phyloP scores from a whole-genome alignment of 2,888 invertebrate species.

The Pyrgus malvae region DNA sequence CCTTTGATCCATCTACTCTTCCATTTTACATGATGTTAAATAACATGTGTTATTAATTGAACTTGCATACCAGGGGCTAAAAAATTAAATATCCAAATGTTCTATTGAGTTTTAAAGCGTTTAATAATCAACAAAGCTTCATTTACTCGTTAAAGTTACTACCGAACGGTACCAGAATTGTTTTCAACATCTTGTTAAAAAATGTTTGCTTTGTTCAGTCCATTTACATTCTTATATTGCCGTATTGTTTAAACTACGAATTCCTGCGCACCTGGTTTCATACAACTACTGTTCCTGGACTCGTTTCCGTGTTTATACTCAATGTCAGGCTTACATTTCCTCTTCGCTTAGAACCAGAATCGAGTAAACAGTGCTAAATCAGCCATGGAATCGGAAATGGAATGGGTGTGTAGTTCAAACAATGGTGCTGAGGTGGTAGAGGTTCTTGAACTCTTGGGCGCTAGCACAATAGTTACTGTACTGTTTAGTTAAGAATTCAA shows the following conservation, averaged over 20 bases:
- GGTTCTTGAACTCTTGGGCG: slow-evolving; percentile 38
- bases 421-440: slow-evolving; percentile 31
- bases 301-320: slow-evolving; percentile 37
- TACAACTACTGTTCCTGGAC: slow-evolving; percentile 40
- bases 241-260: slow-evolving; percentile 60
- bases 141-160: slow-evolving; percentile 28
- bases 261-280: slow-evolving; percentile 50
- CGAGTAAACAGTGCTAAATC: slow-evolving; percentile 47
- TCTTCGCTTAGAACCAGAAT: slow-evolving; percentile 43
- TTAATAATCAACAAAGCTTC: slow-evolving; percentile 2
- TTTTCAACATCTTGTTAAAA: slow-evolving; percentile 36
- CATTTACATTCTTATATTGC: slow-evolving; percentile 41
- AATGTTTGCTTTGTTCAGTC: slow-evolving; percentile 38
- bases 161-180: slow-evolving; percentile 43
- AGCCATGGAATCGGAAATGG: slow-evolving; percentile 44
- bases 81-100: no score
- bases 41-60: no score
- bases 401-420: slow-evolving; percentile 30
- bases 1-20: not conserved
- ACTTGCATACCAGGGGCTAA: no score
- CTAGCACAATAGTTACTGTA: slow-evolving; percentile 28
- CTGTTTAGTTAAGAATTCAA: slow-evolving; percentile 25
- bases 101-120: no score
- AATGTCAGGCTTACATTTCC: slow-evolving; percentile 48
- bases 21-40: no score